Evolutionary conservation across 1,140 invertebrate genomes (phyloP), one percentile per base, ranked within the genome.

Genomic region (Thalassaphorura encarpata): DNA sequence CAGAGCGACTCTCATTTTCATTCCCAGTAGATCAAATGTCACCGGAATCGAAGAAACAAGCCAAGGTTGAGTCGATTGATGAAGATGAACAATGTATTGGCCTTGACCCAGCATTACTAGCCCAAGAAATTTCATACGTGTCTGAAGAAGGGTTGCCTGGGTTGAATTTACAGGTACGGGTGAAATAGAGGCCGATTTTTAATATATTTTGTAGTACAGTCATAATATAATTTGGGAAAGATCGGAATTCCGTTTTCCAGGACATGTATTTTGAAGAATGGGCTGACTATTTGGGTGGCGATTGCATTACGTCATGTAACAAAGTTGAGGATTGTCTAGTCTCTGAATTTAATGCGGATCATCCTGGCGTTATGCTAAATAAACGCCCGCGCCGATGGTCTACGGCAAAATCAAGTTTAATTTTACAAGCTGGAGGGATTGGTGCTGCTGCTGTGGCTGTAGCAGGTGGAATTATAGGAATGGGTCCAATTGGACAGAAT

Each of bases 291-390:
- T 84, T 84, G 51, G n/a, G n/a, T n/a, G 83, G 61, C n/a, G 86
- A 89, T 66, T 87, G 85, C 70, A 89, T 89, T 68, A 89, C 86
- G 45, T 89, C 86, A 26, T 89, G 86, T 71, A 87, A 89, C 72
- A 88, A 89, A 76, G 84, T 86, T 66, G 58, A 56, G 48, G 54
- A 54, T 29, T 57, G 42, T 23, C 33, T 63, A 1, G 40, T 52
- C 29, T 43, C 43, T n/a, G 53, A 50, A 36, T 53, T 55, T 28
- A 51, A 65, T 26, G 48, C 33, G 26, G 49, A 63, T 19, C 48
- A 45, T 41, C 27, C 81, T n/a, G n/a, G n/a, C n/a, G n/a, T n/a
- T n/a, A n/a, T n/a, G n/a, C n/a, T n/a, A n/a, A n/a, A n/a, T n/a
- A n/a, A n/a, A n/a, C n/a, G n/a, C n/a, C n/a, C n/a, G n/a, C n/a